Evolutionary conservation across 2,797 vertebrate genomes (phyloP), one percentile per base, ranked within the genome.

Genomic region (Mionectes olivaceus): DNA sequence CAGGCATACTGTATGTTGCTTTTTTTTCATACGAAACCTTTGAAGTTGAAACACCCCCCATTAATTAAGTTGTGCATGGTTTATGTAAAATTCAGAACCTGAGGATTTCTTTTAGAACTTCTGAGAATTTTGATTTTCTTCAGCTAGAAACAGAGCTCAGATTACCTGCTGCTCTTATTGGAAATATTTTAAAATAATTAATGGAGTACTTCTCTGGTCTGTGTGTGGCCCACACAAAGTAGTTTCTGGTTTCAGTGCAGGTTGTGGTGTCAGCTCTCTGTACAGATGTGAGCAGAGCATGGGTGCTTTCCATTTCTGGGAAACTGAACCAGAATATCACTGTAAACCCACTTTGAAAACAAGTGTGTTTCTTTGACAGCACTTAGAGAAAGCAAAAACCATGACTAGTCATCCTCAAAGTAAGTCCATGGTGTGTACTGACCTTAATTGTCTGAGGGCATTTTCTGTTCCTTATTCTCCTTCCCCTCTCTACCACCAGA

Each of bases 401-500:
- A 19, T 53, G 18, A 87, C 85, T 44, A 80, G 73, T 90, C 53
- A 64, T 71, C n/a, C 56, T 92, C 30, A n/a, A 69, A 84, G 28
- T 77, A 32, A 69, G 27, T 78, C 87, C 49, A 12, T 43, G 57
- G 9, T 75, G 13, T 67, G 46, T 69, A 60, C 53, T 79, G 74
- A 68, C 16, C 61, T 65, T 30, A 68, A 37, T 53, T 63, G 8
- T 53, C 49, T 50, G 50, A 7, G 9, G 71, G 25, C 55, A 32
- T 76, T 93, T 92, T 91, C 89, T 92, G 35, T 95, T 95, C 93
- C 64, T 88, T 49, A 19, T 92, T 80, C 33, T 56, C 60, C 67
- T 92, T 91, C 68, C 25, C 50, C 19, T 78, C 60, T 83, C 55
- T 78, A 11, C 8, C 24, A 43, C 28, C 39, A 33, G 17, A n/a